These are phyloP conservation scores for Merodon equestris DNA, from an alignment of 2,888 invertebrate species.

Conservation along the genomic window DNA sequence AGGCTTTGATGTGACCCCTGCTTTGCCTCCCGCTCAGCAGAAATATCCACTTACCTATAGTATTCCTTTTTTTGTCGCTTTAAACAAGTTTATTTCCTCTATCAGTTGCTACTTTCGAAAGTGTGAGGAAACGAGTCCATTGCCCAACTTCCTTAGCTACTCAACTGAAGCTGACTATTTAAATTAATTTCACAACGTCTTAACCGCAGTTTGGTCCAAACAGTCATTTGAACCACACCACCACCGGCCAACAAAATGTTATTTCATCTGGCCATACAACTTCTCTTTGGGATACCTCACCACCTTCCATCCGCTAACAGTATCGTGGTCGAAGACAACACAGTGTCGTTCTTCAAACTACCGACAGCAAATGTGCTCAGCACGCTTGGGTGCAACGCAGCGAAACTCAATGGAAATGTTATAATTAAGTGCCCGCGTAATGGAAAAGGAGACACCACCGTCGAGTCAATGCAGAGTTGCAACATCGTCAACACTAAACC, in stretches of 20 bases:
- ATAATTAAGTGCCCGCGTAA: constrained; percentile 52
- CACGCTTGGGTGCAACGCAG: constrained; percentile 47
- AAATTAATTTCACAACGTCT: constrained; percentile 37
- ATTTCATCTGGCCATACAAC: constrained; percentile 15
- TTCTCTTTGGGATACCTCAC: constrained; percentile 38
- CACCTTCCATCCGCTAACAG: constrained; percentile 8
- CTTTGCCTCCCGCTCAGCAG: too few species aligned
- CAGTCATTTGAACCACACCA: constrained; percentile 27
- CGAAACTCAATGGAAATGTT: constrained; percentile 37
- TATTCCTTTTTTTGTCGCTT: too few species aligned
- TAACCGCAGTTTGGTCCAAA: constrained; percentile 33
- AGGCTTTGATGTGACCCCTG: too few species aligned
- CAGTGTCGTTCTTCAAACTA: constrained; percentile 49
- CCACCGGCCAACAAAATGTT: constrained; percentile 27
- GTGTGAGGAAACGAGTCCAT: background rate
- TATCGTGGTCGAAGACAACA: constrained; percentile 60
- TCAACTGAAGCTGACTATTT: constrained; percentile 40
- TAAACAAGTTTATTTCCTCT: too few species aligned
- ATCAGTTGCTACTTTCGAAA: too few species aligned
- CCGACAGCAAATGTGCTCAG: constrained; percentile 39
- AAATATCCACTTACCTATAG: too few species aligned
- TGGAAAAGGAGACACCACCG: background rate
- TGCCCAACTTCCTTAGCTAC: constrained; percentile 15
- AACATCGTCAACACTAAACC: constrained; percentile 35
- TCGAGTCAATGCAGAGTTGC: constrained; percentile 40